Conservation (phyloP, 2,113 vertebrate species). For the Chaetodon trifascialis region DNA sequence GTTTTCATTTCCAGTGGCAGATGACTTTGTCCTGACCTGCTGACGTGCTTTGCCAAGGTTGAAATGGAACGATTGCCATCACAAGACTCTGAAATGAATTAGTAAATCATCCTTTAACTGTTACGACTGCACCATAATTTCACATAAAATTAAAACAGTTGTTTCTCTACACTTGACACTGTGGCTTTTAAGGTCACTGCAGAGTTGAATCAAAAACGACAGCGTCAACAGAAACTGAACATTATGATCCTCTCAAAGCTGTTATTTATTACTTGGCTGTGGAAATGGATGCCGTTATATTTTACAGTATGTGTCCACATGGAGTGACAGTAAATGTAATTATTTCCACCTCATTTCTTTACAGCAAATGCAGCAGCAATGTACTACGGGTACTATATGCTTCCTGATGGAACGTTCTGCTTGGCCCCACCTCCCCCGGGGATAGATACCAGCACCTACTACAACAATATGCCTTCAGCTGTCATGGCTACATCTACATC, state of each 20-base stretch:
- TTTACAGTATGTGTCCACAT: conserved; percentile 13
- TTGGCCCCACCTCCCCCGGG: conserved; percentile 93
- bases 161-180: background rate
- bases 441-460: conserved; percentile 91
- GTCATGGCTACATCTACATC: conserved; percentile 81
- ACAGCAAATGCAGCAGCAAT: conserved; percentile 87
- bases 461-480: conserved; percentile 85
- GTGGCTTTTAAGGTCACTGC: background rate
- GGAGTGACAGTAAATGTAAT: background rate
- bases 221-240: background rate
- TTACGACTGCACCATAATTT: conserved; percentile 9
- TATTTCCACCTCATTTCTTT: conserved; percentile 37
- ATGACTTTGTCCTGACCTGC: conserved; percentile 43
- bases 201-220: background rate
- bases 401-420: conserved; percentile 95
- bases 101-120: background rate
- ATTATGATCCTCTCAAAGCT: background rate
- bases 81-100: conserved; percentile 28
- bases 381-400: conserved; percentile 98
- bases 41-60: conserved; percentile 32
- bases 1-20: conserved; percentile 36
- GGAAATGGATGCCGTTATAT: background rate
- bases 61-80: conserved; percentile 18
- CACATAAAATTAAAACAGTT: background rate
- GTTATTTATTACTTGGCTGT: background rate